Conservation (phyloP, 2,797 vertebrate species). For the Scarus forsteni region DNA sequence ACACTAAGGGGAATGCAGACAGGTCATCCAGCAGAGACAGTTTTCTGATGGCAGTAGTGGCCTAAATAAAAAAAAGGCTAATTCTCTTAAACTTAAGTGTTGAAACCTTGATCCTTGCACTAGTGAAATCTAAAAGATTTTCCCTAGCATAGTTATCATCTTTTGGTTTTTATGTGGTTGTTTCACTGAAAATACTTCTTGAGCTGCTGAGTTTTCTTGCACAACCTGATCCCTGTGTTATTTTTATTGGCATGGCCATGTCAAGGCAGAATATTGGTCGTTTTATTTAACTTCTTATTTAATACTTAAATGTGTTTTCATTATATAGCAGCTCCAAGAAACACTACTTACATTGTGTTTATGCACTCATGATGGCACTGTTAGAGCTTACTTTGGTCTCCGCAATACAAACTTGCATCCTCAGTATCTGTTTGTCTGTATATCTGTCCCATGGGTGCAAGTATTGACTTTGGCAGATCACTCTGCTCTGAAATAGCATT, state of each 20-base stretch:
- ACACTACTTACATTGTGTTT: background rate
- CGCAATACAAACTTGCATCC: slow-evolving; percentile 23
- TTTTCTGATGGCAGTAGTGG: background rate
- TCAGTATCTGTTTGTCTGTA: slow-evolving; percentile 43
- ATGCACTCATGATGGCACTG: slow-evolving; percentile 12
- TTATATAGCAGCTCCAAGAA: slow-evolving; percentile 6
- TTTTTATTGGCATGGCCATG: background rate
- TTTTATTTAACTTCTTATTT: background rate
- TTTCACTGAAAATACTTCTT: background rate
- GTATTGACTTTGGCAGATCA: slow-evolving; percentile 35
- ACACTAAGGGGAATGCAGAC: slow-evolving; percentile 1
- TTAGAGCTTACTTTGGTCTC: slow-evolving; percentile 32
- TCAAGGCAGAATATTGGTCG: background rate
- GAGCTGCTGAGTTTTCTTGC: slow-evolving; percentile 5
- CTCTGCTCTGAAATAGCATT: slow-evolving; percentile 28
- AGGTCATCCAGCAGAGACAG: background rate
- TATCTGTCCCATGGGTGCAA: slow-evolving; percentile 23
- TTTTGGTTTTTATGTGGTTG: background rate
- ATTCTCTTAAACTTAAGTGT: slow-evolving; percentile 7
- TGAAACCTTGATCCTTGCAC: slow-evolving; percentile 7
- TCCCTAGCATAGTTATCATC: background rate
- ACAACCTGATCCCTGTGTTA: background rate
- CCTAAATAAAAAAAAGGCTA: slow-evolving; percentile 12
- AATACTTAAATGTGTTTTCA: slow-evolving; percentile 19
- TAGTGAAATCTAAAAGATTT: slow-evolving; percentile 2